Evolutionary conservation across 2,797 vertebrate species (phyloP), one percentile per base, ranked within the genome.

Genomic region (Lacerta agilis): DNA sequence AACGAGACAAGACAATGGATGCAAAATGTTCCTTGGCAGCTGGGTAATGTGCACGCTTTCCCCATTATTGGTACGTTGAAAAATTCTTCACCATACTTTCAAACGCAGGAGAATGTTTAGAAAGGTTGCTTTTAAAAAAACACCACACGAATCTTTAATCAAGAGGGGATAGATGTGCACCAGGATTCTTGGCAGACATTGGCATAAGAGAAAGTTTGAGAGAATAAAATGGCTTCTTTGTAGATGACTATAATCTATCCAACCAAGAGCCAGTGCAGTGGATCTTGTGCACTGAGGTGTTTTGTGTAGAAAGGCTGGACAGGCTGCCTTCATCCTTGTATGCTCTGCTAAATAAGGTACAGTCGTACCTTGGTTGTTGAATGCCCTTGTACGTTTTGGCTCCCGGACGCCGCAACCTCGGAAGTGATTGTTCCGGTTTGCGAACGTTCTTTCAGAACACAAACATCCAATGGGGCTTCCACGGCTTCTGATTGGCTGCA

Each of bases 61-160:
- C 13, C 87, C 41, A 61, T 87, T 0, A 67, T 88, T 20, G 23
- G 73, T 1, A 3, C 13, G 36, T 58, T 85, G 75, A 71, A 82
- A 90, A 92, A 87, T 90, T 23, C 10, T 85, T 7, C 45, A 36
- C 79, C 23, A 33, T 89, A 87, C 9, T 6, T 13, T 72, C 84
- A 33, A 15, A 90, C 58, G 92, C 18, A 64, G 72, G 36, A 91
- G 36, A 86, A 87, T 73, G 88, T 86, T 67, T 87, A 90, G 18
- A 3, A 77, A 66, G 49, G 3, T 45, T 82, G 92, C 7, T 90
- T 88, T 85, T 5, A 45, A 58, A 86, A 91, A 80, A 25, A 66
- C 1, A 7, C 15, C 61, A 66, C 49, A 49, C 49, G 49, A 49
- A 61, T 61, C 36, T 85, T 5, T 43, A 91, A 38, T 92, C 38